Percentiles rank a stretch among this genome's conserved stretches.
Conservation (phyloP, 1,140 invertebrate genomes). For the Augochlora pura region DNA sequence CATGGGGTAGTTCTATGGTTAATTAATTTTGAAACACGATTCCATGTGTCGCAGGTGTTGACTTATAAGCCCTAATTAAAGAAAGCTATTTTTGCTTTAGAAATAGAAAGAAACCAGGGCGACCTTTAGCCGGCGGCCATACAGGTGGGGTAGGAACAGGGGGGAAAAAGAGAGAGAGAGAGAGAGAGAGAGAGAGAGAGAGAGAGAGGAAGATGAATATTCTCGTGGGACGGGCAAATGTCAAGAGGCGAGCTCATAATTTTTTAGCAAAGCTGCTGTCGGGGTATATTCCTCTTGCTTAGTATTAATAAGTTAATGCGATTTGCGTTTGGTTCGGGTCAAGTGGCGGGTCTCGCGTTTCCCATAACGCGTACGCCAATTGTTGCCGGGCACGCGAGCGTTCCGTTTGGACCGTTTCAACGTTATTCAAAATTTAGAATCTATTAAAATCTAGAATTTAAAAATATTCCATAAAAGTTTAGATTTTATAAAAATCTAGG, state of each 20-base stretch:
- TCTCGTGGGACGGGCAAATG: conserved; percentile 30
- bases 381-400: too few species aligned
- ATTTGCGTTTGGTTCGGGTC: not conserved
- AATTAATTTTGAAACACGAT: too few species aligned
- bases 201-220: not conserved
- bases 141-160: too few species aligned
- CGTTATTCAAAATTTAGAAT: too few species aligned
- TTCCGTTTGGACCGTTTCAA: too few species aligned
- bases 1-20: too few species aligned
- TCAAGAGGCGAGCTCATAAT: conserved; percentile 11
- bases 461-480: too few species aligned
- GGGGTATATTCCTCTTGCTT: not conserved
- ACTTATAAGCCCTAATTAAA: not conserved
- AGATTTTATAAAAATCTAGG: too few species aligned
- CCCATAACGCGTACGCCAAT: too few species aligned
- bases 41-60: not conserved
- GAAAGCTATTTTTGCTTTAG: not conserved
- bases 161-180: too few species aligned
- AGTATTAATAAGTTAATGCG: conserved; percentile 9
- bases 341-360: not conserved
- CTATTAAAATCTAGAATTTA: too few species aligned
- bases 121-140: conserved; percentile 12
- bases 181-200: too few species aligned
- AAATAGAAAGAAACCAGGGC: conserved; percentile 30
- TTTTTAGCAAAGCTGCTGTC: not conserved